Conservation (phyloP, 2,113 vertebrate genomes). For the Bucco capensis region DNA sequence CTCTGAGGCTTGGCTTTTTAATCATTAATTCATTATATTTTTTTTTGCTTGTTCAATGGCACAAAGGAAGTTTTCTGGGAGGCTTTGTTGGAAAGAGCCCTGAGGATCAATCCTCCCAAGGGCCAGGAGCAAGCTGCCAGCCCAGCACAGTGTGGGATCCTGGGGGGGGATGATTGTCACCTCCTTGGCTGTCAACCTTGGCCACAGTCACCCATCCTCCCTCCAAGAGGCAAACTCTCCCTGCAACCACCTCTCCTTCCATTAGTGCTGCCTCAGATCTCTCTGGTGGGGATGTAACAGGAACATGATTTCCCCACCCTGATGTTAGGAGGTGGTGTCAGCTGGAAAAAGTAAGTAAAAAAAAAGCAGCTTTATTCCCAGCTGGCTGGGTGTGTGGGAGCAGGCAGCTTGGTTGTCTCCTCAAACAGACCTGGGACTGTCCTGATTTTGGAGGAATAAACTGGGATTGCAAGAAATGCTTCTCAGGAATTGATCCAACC, state of each 20-base stretch:
- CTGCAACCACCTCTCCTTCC: neutral
- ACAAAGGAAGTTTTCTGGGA: neutral
- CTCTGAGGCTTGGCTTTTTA: neutral
- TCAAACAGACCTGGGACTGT: neutral
- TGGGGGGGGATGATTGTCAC: neutral
- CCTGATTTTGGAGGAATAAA: neutral
- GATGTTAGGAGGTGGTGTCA: neutral
- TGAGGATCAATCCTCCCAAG: neutral
- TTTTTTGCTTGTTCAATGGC: neutral
- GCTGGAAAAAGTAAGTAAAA: conserved; percentile 19
- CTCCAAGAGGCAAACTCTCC: neutral
- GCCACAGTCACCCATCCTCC: rapidly evolving
- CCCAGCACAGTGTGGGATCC: rapidly evolving
- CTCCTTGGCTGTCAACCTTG: neutral
- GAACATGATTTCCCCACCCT: neutral
- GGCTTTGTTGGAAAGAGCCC: neutral
- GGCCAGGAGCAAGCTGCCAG: neutral
- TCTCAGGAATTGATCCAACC: neutral
- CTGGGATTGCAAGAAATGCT: neutral
- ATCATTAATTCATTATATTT: neutral
- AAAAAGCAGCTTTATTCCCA: neutral
- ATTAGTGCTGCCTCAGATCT: neutral
- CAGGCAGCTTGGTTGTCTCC: neutral
- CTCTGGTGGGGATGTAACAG: neutral
- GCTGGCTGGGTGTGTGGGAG: neutral